Percentiles rank a stretch among this genome's conserved stretches.
These are phyloP conservation scores for Paelopatides confundens DNA, from an alignment of 53 echinoderm and acorn worm genomes.

Conservation along the genomic window DNA sequence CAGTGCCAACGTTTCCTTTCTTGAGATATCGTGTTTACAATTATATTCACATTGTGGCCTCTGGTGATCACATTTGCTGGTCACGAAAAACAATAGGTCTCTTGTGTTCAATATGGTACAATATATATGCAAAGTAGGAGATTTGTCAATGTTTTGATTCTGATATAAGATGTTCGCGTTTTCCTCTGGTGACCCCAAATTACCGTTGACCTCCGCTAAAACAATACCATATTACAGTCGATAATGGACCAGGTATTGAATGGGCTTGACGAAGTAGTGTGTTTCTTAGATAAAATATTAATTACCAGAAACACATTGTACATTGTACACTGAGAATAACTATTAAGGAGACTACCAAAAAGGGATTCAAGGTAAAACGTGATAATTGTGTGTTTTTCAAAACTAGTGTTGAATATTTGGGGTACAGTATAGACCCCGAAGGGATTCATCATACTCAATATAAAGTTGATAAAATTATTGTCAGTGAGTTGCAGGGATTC, in stretches of 20 bases:
- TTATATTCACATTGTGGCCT: too few relatives aligned
- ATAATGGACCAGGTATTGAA: slow-evolving; percentile 32
- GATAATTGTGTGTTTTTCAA: slow-evolving; percentile 30
- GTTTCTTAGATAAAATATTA: slow-evolving; percentile 47
- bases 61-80: too few relatives aligned
- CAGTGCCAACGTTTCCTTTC: too few relatives aligned
- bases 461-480: slow-evolving; percentile 23
- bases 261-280: not conserved
- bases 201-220: too few relatives aligned
- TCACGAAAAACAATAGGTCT: too few relatives aligned
- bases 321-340: not conserved
- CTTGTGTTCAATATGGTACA: too few relatives aligned
- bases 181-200: too few relatives aligned
- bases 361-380: slow-evolving; percentile 14
- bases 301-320: slow-evolving; percentile 30
- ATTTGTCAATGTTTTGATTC: too few relatives aligned
- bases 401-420: slow-evolving; percentile 21
- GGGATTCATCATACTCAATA: slow-evolving; percentile 18
- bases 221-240: slow-evolving; percentile 43
- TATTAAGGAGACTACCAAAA: slow-evolving; percentile 30
- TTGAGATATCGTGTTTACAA: too few relatives aligned
- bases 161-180: too few relatives aligned
- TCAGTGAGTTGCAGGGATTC: not conserved
- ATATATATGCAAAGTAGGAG: too few relatives aligned
- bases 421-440: slow-evolving; percentile 21